Evolutionary conservation across 2,113 vertebrate genomes (phyloP), one percentile per base, ranked within the genome.

Genomic region (Callospermophilus lateralis): DNA sequence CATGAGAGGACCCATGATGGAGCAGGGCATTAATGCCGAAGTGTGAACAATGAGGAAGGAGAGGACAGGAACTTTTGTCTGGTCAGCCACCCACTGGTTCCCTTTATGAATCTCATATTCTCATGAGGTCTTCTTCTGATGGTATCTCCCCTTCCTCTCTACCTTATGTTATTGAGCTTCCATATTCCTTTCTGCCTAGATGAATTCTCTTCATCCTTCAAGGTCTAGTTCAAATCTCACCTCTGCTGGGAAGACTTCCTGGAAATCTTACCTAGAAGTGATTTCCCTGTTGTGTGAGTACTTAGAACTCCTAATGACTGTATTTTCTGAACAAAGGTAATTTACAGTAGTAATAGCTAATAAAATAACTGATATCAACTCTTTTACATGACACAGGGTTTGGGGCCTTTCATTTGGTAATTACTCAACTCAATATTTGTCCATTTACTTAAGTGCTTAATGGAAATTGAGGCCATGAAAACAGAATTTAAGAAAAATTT

Each of bases 401-500:
- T 8, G 42, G 30, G 22, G 20, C 55, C 32, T 89, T 91, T 24
- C 30, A 39, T 4, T 32, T 55, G 45, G 28, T 45, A 86, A 86
- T 53, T 90, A 34, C 67, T 93, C 51, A 77, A 48, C 67, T 70
- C 53, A 70, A 79, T 73, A 65, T 30, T 70, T 89, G 28, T 70
- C 51, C 32, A 58, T 32, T 88, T 79, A 37, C 58, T 67, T 51
- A 39, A 70, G 39, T 86, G n/a, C 22, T 81, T 80, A 93, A 48
- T 74, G 51, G 24, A 83, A 89, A 26, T 58, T 34, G 20, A 86
- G 53, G 70, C 34, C 8, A 68, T 95, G 68, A 74, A 70, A 55
- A 70, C 1, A 90, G 58, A 72, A 78, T 86, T 91, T 84, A 63
- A 55, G 80, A 89, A 86, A 30, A 15, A 58, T 42, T 93, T 95